Base-by-base conservation (phyloP, 2,888 invertebrate genomes). In the Macrosoma leucophasiata region DNA sequence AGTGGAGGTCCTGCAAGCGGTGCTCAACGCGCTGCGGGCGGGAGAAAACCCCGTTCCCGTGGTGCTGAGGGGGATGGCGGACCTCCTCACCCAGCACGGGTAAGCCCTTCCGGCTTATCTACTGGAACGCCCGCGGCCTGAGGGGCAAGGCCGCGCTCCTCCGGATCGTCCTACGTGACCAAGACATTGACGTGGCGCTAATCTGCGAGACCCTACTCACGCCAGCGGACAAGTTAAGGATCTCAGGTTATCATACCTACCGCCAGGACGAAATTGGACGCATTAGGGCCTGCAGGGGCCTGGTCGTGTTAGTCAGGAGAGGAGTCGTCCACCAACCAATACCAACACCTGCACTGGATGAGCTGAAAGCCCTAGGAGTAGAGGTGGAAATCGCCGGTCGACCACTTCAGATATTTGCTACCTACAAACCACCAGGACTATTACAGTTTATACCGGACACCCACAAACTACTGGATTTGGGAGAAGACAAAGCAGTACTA, bases 151-250 rank as follows among this genome's bases (percentile, higher is more conserved):
- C 9, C 22, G 4, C 4, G 4, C 7, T 8, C 4, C 22, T 22
- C 7, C 22, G 28, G 3, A n/a, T 8, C 2, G 17, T 28, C 0
- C 18, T 28, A n/a, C n/a, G 6, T 9, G 18, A 18, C 11, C 15
- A 31, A 15, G 22, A 23, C 13, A 11, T 31, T 1, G 13, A 31
- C 24, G 17, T 24, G 2, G 17, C 9, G 3, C 18, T 31, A 1
- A 7, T 31, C 3, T 14, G 22, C 2, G 32, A 32, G 4, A 25
- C 32, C 12, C 11, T 15, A 1, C 31, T 32, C 5, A 11, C 13
- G 12, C n/a, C 24, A 3, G 15, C 6, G 8, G 13, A 11, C n/a
- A 11, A n/a, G n/a, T n/a, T n/a, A n/a, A n/a, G n/a, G n/a, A n/a
- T n/a, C n/a, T n/a, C n/a, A n/a, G n/a, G 13, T 1, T 32, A 24